phyloP scores from a whole-genome alignment of 2,888 invertebrate genomes.

The Tortrix viridana region DNA sequence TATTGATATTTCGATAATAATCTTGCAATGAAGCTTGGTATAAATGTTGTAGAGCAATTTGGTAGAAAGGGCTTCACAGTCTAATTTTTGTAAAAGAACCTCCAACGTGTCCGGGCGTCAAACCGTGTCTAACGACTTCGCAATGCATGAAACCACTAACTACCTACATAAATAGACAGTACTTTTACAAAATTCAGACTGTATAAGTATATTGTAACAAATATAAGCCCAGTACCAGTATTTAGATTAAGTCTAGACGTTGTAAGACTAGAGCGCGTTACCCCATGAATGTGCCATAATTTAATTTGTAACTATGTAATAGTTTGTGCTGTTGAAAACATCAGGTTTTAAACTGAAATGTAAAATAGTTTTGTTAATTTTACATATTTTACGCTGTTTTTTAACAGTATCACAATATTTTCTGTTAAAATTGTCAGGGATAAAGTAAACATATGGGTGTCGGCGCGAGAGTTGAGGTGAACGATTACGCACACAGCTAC shows the following conservation, averaged over 20 bases:
- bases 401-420: no score
- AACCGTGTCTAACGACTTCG: no score
- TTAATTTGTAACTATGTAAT: constrained; percentile 21
- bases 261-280: constrained; percentile 39
- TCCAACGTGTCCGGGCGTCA: no score
- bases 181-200: no score
- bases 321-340: background rate
- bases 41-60: constrained; percentile 38
- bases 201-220: no score
- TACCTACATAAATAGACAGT: no score
- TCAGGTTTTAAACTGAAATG: constrained; percentile 9
- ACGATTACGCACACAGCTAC: no score
- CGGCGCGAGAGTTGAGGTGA: no score
- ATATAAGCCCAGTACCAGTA: constrained; percentile 9
- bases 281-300: constrained; percentile 32
- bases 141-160: no score
- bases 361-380: background rate
- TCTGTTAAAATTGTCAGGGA: no score
- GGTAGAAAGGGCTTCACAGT: constrained; percentile 11
- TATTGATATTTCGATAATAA: background rate
- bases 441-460: no score
- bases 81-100: background rate
- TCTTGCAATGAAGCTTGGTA: constrained; percentile 45
- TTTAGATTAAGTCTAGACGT: constrained; percentile 41
- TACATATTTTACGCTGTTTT: background rate